phyloP scores from a whole-genome alignment of 2,797 vertebrate genomes.

The Chelidonichthys spinosus region DNA sequence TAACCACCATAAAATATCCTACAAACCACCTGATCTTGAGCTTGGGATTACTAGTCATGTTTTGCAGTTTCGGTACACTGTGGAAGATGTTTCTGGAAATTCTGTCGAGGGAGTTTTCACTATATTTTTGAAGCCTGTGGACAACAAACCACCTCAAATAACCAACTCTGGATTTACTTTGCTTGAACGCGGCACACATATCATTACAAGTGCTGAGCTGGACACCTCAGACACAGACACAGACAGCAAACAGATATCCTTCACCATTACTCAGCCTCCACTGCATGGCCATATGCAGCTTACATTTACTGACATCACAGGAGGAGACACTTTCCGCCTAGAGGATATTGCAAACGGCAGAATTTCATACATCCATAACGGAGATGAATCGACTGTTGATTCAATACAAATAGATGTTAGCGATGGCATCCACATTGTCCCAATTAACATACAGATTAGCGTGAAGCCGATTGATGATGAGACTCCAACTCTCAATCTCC shows the following conservation, averaged over 20 bases:
- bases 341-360: slow-evolving; percentile 88
- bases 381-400: slow-evolving; percentile 88
- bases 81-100: slow-evolving; percentile 92
- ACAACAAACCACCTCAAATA: slow-evolving; percentile 95
- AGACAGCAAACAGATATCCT: slow-evolving; percentile 86
- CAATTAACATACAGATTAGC: slow-evolving; percentile 89
- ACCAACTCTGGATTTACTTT: slow-evolving; percentile 93
- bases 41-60: slow-evolving; percentile 93
- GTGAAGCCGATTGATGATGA: slow-evolving; percentile 91
- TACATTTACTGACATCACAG: slow-evolving; percentile 83
- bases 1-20: slow-evolving; percentile 96
- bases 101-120: slow-evolving; percentile 86
- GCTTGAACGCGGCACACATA: slow-evolving; percentile 86
- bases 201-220: slow-evolving; percentile 87
- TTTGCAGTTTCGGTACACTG: slow-evolving; percentile 91
- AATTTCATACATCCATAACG: slow-evolving; percentile 90
- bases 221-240: slow-evolving; percentile 92
- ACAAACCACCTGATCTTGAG: slow-evolving; percentile 92
- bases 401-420: slow-evolving; percentile 91
- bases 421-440: slow-evolving; percentile 92
- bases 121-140: slow-evolving; percentile 92
- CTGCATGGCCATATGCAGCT: slow-evolving; percentile 87
- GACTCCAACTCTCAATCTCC: slow-evolving; percentile 83
- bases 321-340: slow-evolving; percentile 86
- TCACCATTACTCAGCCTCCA: slow-evolving; percentile 90